These are phyloP conservation scores for Heterotis niloticus DNA, from an alignment of 2,113 vertebrate genomes.

Conservation along the genomic window DNA sequence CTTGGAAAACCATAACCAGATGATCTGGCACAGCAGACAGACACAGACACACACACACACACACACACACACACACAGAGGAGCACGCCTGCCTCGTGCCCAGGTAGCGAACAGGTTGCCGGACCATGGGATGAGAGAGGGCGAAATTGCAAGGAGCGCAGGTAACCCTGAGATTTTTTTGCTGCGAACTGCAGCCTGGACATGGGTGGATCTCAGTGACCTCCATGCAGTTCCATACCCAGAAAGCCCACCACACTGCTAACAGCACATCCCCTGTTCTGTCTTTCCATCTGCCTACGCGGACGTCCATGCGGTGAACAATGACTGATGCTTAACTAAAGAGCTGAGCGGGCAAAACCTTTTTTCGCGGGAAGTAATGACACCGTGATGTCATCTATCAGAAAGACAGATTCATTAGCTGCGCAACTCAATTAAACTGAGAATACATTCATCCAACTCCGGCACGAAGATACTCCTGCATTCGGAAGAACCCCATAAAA, in stretches of 20 bases:
- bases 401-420: slow-evolving; percentile 22
- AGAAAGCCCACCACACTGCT: slow-evolving; percentile 10
- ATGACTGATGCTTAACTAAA: slow-evolving; percentile 1
- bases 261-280: slow-evolving; percentile 25
- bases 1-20: neutral
- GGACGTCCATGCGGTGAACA: neutral
- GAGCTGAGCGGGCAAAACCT: slow-evolving; percentile 28
- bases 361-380: slow-evolving; percentile 37
- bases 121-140: slow-evolving; percentile 8
- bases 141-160: slow-evolving; percentile 3
- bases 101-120: neutral
- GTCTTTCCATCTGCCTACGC: neutral
- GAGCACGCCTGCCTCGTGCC: neutral
- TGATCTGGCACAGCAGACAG: neutral
- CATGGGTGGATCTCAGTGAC: slow-evolving; percentile 22
- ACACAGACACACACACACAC: slow-evolving; percentile 6
- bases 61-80: neutral
- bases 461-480: slow-evolving; percentile 14
- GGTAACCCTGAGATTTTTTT: slow-evolving; percentile 35
- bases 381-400: slow-evolving; percentile 30
- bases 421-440: slow-evolving; percentile 34
- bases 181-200: slow-evolving; percentile 23
- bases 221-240: slow-evolving; percentile 28
- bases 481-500: neutral
- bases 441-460: slow-evolving; percentile 23